phyloP scores from a whole-genome alignment of 2,888 invertebrate genomes.

The Spilosoma lubricipeda region DNA sequence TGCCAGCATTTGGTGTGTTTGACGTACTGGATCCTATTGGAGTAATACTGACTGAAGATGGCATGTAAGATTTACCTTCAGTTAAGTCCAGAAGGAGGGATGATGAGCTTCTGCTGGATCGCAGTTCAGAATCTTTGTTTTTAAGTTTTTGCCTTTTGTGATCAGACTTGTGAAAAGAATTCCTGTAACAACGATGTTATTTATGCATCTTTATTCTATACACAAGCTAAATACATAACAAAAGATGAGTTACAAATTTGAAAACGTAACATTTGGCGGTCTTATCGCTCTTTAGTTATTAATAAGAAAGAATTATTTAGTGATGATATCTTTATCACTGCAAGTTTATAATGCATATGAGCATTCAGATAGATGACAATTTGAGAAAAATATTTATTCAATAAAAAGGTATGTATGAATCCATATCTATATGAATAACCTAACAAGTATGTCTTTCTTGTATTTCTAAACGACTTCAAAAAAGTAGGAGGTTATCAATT shows the following conservation, averaged over 20 bases:
- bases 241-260: no score
- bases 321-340: not conserved
- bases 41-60: slow-evolving; percentile 84
- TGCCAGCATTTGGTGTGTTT: slow-evolving; percentile 88
- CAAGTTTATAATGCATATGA: not conserved
- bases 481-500: no score
- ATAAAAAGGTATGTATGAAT: not conserved
- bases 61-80: slow-evolving; percentile 85
- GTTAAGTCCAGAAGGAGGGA: slow-evolving; percentile 83
- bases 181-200: slow-evolving; percentile 70
- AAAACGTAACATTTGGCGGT: no score
- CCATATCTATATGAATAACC: no score
- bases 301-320: not conserved
- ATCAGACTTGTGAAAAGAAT: slow-evolving; percentile 86
- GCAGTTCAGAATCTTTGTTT: slow-evolving; percentile 84
- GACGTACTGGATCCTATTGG: slow-evolving; percentile 82
- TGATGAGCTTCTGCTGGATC: slow-evolving; percentile 72
- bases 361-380: not conserved
- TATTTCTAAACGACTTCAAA: no score
- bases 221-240: no score
- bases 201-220: no score
- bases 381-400: not conserved
- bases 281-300: no score
- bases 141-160: slow-evolving; percentile 88
- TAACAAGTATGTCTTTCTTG: no score